These are phyloP conservation scores for Mythimna pallens DNA, from an alignment of 2,888 invertebrate genomes.

Conservation along the genomic window DNA sequence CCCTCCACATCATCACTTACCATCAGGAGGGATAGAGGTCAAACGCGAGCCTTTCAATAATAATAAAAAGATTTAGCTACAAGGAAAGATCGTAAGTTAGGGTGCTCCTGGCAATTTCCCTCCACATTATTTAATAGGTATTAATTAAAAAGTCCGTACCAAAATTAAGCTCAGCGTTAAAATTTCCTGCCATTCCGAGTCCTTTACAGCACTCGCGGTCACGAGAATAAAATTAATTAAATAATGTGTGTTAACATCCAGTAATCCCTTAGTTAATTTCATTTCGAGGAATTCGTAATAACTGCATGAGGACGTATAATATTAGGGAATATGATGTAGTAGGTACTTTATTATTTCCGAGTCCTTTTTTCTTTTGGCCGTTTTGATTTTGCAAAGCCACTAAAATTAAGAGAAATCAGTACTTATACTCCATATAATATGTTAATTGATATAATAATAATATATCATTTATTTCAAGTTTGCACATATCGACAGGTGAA, in stretches of 20 bases:
- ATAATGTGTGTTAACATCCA: slow-evolving; percentile 54
- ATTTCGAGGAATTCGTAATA: slow-evolving; percentile 25
- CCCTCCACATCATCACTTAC: background rate
- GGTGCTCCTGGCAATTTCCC: background rate
- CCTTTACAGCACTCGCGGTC: slow-evolving; percentile 46
- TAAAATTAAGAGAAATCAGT: background rate
- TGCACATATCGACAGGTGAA: too few species aligned
- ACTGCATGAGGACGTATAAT: slow-evolving; percentile 9
- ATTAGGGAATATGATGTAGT: slow-evolving; percentile 7
- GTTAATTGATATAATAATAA: background rate
- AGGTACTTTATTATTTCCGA: background rate
- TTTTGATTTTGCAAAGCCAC: background rate
- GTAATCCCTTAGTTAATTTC: slow-evolving; percentile 44
- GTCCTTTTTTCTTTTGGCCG: background rate
- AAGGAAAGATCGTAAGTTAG: background rate
- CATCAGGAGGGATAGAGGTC: background rate
- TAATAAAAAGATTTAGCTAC: background rate
- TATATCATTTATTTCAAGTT: too few species aligned
- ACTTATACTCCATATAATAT: background rate
- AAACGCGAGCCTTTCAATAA: background rate
- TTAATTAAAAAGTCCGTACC: slow-evolving; percentile 39
- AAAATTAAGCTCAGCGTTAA: slow-evolving; percentile 38
- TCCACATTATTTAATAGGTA: slow-evolving; percentile 20
- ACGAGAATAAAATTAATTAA: slow-evolving; percentile 51
- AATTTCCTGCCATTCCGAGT: slow-evolving; percentile 32